These are phyloP conservation scores for Planococcus citri DNA, from an alignment of 1,140 invertebrate genomes.

Conservation along the genomic window DNA sequence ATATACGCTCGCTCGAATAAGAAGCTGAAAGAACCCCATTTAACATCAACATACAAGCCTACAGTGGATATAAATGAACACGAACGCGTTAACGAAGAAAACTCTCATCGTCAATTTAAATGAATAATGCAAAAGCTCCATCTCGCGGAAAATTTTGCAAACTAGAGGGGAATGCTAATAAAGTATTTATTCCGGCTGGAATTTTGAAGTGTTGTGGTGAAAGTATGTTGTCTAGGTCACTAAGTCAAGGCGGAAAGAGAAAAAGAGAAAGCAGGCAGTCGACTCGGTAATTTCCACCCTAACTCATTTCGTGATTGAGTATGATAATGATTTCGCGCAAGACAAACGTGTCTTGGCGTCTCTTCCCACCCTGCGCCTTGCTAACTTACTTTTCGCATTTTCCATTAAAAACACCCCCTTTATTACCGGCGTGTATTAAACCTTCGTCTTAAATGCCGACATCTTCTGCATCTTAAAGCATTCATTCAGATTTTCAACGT, in stretches of 20 bases:
- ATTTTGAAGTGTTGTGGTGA: background rate
- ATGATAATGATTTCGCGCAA: slow-evolving; percentile 6
- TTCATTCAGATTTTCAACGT: background rate
- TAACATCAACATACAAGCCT: too few species aligned
- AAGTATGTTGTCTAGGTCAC: slow-evolving; percentile 6
- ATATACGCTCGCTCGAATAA: too few species aligned
- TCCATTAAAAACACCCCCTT: background rate
- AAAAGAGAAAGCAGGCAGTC: background rate
- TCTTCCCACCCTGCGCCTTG: background rate
- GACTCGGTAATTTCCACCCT: slow-evolving; percentile 1
- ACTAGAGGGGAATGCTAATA: background rate
- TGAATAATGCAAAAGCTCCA: background rate
- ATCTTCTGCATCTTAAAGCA: background rate
- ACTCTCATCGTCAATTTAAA: background rate
- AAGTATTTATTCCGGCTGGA: slow-evolving; percentile 6
- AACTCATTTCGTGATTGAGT: slow-evolving; percentile 6
- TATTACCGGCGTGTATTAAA: background rate
- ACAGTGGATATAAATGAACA: too few species aligned
- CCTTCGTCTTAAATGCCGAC: background rate
- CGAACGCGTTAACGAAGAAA: background rate
- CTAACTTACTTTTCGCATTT: background rate
- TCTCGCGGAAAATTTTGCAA: background rate
- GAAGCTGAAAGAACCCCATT: too few species aligned
- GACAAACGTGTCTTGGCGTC: slow-evolving; percentile 5
- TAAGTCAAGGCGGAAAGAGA: slow-evolving; percentile 6